phyloP scores from a whole-genome alignment of 2,888 invertebrate species.

The Frankliniella fusca region DNA sequence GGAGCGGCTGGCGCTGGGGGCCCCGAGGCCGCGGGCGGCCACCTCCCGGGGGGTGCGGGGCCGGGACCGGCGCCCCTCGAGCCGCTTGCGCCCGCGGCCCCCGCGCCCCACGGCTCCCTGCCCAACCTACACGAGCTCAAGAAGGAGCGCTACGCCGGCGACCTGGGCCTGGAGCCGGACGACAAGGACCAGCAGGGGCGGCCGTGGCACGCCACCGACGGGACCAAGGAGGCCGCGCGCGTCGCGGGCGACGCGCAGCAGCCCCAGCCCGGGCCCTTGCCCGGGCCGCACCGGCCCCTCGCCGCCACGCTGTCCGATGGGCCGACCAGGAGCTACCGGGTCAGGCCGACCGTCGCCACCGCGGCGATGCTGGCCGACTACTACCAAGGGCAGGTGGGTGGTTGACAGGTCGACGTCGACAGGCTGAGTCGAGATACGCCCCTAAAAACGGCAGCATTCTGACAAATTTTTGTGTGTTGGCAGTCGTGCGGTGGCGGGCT shows the following conservation, averaged over 20 bases:
- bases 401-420: background rate
- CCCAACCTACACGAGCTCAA: conserved; percentile 17
- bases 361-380: conserved; percentile 18
- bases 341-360: background rate
- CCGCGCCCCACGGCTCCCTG: background rate
- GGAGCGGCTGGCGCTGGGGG: background rate
- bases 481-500: background rate
- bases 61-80: background rate
- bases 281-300: background rate
- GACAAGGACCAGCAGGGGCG: background rate
- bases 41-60: background rate
- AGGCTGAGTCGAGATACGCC: background rate
- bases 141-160: conserved; percentile 12
- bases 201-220: background rate
- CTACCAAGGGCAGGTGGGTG: background rate
- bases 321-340: background rate
- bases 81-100: background rate
- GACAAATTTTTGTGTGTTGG: background rate
- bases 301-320: conserved; percentile 16
- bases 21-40: background rate
- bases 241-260: background rate
- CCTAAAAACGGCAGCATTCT: background rate
- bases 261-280: background rate
- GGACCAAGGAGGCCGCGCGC: background rate
- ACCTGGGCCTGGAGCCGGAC: conserved; percentile 1